Evolutionary conservation across 2,797 vertebrate species (phyloP).

Genomic region (Pygocentrus nattereri): DNA sequence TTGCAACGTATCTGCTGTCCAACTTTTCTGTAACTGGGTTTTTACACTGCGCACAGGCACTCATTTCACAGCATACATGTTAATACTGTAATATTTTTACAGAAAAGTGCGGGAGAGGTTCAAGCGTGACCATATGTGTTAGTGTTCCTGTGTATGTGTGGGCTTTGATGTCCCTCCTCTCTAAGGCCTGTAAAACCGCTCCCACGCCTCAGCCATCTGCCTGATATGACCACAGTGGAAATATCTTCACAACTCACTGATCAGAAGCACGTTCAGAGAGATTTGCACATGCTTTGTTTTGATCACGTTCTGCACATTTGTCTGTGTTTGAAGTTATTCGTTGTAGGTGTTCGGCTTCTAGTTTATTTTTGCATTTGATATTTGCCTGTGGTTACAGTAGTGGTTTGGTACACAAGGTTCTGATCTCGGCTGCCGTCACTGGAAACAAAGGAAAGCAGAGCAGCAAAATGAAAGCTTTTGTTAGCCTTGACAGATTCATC

Average conservation of each 20-base stretch:
- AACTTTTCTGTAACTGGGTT: no score
- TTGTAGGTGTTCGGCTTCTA: conserved; percentile 4
- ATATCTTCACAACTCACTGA: conserved; percentile 6
- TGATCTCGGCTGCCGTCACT: not conserved
- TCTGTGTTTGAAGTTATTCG: not conserved
- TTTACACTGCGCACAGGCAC: no score
- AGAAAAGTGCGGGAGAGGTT: conserved; percentile 8
- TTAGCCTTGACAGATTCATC: not conserved
- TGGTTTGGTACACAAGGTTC: not conserved
- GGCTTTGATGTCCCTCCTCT: conserved; percentile 4
- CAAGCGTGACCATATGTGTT: conserved; percentile 33
- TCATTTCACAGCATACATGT: not conserved
- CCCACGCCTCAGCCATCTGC: conserved; percentile 42
- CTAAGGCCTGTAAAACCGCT: conserved; percentile 16
- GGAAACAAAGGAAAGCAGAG: not conserved
- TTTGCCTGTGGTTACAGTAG: not conserved
- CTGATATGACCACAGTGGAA: conserved; percentile 29
- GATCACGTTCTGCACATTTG: conserved; percentile 25
- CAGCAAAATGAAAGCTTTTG: not conserved
- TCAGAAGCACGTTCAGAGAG: conserved; percentile 15
- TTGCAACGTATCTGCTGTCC: no score
- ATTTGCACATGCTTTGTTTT: conserved; percentile 14
- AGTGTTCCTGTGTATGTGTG: conserved; percentile 3
- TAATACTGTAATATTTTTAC: not conserved
- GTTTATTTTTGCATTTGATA: conserved; percentile 8